Base-by-base conservation (phyloP, 2,888 invertebrate species). In the Drosophila algonquin region DNA sequence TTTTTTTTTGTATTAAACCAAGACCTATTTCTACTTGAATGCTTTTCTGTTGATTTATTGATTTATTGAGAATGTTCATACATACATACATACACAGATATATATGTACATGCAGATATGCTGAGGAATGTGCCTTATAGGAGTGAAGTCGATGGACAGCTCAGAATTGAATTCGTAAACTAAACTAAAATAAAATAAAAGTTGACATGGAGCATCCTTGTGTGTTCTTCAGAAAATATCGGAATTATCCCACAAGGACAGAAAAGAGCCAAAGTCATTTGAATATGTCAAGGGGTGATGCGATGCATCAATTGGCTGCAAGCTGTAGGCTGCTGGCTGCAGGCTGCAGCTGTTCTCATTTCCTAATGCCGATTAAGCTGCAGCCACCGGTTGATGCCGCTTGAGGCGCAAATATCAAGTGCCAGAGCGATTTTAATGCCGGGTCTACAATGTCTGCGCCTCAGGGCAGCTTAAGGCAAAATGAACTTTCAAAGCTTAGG, bases 401-500 rank as follows among this genome's bases (percentile, higher is more conserved):
- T 24, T 45, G 56, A 57, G 32, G 30, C 53, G 35, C 52, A 71
- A 71, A 71, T 71, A 71, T 63, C 71, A 71, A 70, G 46, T 55
- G 63, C 51, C 45, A 60, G 50, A 63, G 63, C 63, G 71, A 53
- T 63, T 53, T 27, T 52, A 63, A 46, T 57, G 70, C 56, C 56
- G 45, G 9, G 14, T 12, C 47, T 48, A 30, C 54, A 71, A 57
- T 57, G 50, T 63, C 53, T 45, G 57, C n/a, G 48, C 63, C 71
- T 45, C 54, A 50, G 46, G 71, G 64, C 58, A 50, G 54, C 63
- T 72, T 24, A 58, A 10, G 72, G 63, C 40, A 54, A 72, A 72
- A 72, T 72, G 57, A 63, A 72, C 57, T 53, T 53, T n/a, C 44
- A 64, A 72, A 72, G 64, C 71, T 64, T 72, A 40, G 50, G 1